Percentiles rank a stretch among this genome's conserved stretches.
These are phyloP conservation scores for Ectemnius lituratus DNA, from an alignment of 2,888 invertebrate species.

Conservation along the genomic window DNA sequence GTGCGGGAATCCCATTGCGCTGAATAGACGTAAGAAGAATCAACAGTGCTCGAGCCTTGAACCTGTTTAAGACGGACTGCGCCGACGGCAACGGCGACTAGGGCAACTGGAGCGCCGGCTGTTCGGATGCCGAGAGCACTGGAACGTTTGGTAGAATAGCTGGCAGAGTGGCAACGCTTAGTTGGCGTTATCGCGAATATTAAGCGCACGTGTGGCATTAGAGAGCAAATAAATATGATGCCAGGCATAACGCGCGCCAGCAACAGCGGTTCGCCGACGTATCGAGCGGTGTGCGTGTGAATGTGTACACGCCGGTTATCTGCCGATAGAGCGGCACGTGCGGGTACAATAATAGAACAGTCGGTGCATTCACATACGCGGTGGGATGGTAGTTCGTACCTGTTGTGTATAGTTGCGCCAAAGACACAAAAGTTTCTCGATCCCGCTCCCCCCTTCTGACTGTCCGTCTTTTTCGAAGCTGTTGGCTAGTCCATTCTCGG, in stretches of 20 bases:
- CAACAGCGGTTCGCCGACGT: background rate
- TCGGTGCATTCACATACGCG: constrained; percentile 65
- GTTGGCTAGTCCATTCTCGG: background rate
- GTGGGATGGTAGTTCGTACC: constrained; percentile 42
- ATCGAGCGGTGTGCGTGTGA: background rate
- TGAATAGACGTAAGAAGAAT: no score
- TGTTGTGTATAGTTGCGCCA: constrained; percentile 46
- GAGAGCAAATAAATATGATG: constrained; percentile 42
- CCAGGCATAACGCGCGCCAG: constrained; percentile 20
- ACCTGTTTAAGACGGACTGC: background rate
- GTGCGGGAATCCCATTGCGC: no score
- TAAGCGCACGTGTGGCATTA: constrained; percentile 23
- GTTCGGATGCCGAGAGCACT: no score
- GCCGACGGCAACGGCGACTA: background rate
- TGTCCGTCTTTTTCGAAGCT: constrained; percentile 10
- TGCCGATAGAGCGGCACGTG: constrained; percentile 64
- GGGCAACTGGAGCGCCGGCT: no score
- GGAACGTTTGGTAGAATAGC: no score
- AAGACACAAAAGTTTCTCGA: constrained; percentile 47
- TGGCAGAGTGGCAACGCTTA: no score
- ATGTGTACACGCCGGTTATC: constrained; percentile 46
- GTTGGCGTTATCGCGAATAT: constrained; percentile 20
- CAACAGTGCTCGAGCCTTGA: background rate
- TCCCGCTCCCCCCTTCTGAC: no score
- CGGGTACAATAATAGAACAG: constrained; percentile 67